phyloP scores from a whole-genome alignment of 2,888 invertebrate genomes.

The Cyaniris semiargus region DNA sequence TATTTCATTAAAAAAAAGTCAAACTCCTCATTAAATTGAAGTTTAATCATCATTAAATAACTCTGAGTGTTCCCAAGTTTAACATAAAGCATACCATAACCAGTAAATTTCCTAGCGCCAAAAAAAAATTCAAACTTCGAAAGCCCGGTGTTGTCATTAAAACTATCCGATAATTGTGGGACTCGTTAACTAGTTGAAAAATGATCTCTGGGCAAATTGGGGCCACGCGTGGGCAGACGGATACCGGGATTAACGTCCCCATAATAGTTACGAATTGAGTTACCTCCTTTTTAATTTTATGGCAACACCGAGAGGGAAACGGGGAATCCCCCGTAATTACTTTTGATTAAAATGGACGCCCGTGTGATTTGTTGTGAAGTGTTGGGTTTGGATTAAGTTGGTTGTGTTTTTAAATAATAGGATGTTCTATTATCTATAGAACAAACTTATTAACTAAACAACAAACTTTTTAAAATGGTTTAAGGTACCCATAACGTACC shows the following conservation, averaged over 20 bases:
- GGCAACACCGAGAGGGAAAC: conserved; percentile 25
- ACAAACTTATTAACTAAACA: too few species aligned
- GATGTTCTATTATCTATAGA: neutral
- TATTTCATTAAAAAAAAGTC: too few species aligned
- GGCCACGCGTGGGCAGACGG: conserved; percentile 40
- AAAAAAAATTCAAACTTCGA: neutral
- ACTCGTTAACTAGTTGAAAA: conserved; percentile 44
- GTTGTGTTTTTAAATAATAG: neutral
- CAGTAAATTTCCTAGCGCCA: neutral
- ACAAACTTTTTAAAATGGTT: too few species aligned
- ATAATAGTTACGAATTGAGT: conserved; percentile 33
- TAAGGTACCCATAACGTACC: too few species aligned
- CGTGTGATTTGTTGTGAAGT: conserved; percentile 4
- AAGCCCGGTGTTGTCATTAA: conserved; percentile 27
- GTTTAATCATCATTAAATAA: too few species aligned
- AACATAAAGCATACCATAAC: too few species aligned
- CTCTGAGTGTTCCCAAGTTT: too few species aligned
- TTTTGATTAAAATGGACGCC: conserved; percentile 3
- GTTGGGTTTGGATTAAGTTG: neutral
- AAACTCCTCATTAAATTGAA: too few species aligned
- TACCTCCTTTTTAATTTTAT: conserved; percentile 33
- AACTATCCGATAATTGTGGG: conserved; percentile 40
- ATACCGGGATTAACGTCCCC: conserved; percentile 35
- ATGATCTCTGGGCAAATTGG: conserved; percentile 43
- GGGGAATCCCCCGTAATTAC: conserved; percentile 8